Evolutionary conservation across 2,888 invertebrate genomes (phyloP).

Genomic region (Atethmia centrago): DNA sequence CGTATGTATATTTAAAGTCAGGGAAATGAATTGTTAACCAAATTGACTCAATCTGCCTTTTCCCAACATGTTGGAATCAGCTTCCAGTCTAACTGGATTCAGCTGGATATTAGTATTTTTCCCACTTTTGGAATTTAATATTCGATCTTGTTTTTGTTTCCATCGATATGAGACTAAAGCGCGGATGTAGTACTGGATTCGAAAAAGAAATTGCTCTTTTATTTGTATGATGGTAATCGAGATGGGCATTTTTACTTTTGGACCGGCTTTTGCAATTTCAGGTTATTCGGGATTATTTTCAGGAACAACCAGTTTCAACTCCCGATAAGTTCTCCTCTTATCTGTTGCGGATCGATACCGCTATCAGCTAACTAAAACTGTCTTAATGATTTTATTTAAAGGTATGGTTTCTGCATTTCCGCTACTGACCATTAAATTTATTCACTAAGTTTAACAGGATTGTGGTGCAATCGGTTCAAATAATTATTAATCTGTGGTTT

Average conservation of each 20-base stretch:
- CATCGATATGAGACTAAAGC: background rate
- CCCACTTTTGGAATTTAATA: no score
- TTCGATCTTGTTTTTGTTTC: background rate
- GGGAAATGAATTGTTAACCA: no score
- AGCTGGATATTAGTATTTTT: no score
- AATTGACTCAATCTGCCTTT: no score
- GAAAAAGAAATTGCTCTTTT: no score
- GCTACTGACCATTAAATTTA: background rate
- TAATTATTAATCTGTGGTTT: slow-evolving; percentile 32
- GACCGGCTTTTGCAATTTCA: background rate
- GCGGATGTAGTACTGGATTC: background rate
- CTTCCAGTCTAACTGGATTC: no score
- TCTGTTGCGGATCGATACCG: slow-evolving; percentile 9
- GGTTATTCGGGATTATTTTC: background rate
- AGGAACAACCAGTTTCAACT: background rate
- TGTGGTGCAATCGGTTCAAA: background rate
- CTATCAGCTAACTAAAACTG: background rate
- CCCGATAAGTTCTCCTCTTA: background rate
- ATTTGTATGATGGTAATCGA: background rate
- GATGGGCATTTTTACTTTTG: background rate
- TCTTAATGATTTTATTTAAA: background rate
- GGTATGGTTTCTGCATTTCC: no score
- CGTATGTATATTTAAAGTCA: no score
- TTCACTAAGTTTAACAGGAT: slow-evolving; percentile 1
- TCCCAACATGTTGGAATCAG: no score